These are phyloP conservation scores for Mola mola DNA, from an alignment of 2,113 vertebrate genomes.

Conservation along the genomic window DNA sequence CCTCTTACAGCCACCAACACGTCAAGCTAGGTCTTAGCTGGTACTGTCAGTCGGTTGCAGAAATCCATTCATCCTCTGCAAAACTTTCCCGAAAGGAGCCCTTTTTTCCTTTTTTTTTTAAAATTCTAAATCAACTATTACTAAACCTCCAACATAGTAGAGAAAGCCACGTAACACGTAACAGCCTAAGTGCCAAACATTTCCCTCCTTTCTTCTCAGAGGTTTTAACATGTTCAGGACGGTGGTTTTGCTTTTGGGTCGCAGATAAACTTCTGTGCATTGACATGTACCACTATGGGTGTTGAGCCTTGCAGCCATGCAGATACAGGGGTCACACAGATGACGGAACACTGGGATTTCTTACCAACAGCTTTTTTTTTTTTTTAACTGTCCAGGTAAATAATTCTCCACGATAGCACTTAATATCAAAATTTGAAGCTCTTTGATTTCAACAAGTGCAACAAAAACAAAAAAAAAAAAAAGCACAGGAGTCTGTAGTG, in stretches of 20 bases:
- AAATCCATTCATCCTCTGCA: conserved; percentile 14
- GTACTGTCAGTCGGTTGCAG: too few species aligned
- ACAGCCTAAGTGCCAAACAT: conserved; percentile 75
- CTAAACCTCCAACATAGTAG: conserved; percentile 47
- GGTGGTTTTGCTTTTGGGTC: conserved; percentile 16
- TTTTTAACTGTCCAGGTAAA: not conserved
- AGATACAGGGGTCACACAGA: conserved; percentile 39
- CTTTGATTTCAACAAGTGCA: not conserved
- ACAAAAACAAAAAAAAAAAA: not conserved
- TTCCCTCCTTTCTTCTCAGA: conserved; percentile 40
- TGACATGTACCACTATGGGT: conserved; percentile 1
- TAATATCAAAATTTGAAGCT: conserved; percentile 32
- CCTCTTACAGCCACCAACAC: too few species aligned
- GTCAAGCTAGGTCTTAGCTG: too few species aligned
- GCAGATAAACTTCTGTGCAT: conserved; percentile 4
- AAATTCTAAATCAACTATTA: conserved; percentile 32
- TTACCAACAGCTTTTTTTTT: too few species aligned
- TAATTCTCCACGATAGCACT: conserved; percentile 38
- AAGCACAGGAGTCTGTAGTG: too few species aligned
- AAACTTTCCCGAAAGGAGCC: conserved; percentile 21
- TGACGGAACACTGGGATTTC: conserved; percentile 1
- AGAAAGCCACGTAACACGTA: conserved; percentile 61
- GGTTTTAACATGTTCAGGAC: conserved; percentile 39
- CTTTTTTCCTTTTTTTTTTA: not conserved
- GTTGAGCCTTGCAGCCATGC: conserved; percentile 14